phyloP scores from a whole-genome alignment of 2,113 vertebrate genomes.

The Ranitomeya variabilis region DNA sequence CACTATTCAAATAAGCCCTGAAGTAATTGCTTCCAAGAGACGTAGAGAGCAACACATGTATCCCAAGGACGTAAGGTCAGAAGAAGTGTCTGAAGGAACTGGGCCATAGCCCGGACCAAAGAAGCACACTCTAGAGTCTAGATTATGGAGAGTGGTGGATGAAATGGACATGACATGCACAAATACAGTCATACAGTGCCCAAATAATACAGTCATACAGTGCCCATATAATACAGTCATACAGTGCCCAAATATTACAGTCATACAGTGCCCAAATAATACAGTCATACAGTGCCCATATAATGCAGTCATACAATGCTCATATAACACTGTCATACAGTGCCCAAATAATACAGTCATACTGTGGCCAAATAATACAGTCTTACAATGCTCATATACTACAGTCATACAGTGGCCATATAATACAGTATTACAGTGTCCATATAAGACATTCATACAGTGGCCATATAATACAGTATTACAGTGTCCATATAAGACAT shows the following conservation, averaged over 20 bases:
- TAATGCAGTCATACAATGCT: not conserved
- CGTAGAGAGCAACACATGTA: not conserved
- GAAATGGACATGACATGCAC: not conserved
- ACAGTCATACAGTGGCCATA: not conserved
- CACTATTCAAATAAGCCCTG: conserved; percentile 58
- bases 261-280: not conserved
- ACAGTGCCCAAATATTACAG: not conserved
- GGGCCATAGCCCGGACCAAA: not conserved
- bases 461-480: not conserved
- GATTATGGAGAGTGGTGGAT: not conserved
- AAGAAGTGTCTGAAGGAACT: not conserved
- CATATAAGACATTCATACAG: no score
- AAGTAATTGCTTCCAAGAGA: not conserved
- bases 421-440: no score
- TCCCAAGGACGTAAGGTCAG: not conserved
- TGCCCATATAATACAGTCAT: not conserved
- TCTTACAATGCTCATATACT: not conserved
- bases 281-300: not conserved
- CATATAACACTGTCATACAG: not conserved
- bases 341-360: not conserved
- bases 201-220: not conserved
- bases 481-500: not conserved
- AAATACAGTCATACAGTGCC: not conserved
- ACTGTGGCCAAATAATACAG: no score
- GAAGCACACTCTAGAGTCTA: not conserved